phyloP scores from a whole-genome alignment of 1,140 invertebrate species.

The Drosophila takahashii region DNA sequence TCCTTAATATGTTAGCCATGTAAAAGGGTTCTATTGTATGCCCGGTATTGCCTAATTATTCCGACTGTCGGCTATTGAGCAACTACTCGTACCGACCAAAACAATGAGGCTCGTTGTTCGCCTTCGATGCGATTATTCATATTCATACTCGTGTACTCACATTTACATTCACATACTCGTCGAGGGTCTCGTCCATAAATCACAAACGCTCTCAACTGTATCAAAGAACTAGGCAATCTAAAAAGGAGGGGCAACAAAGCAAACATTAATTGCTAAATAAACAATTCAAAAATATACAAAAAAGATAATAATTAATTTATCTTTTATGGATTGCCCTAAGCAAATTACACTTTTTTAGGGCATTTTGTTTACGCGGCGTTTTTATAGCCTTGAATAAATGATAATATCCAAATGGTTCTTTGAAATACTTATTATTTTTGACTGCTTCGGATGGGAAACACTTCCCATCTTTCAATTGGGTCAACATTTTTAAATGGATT shows the following conservation, averaged over 20 bases:
- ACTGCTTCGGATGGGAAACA: slow-evolving; percentile 17
- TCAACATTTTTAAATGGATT: slow-evolving; percentile 1
- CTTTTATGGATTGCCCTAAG: slow-evolving; percentile 40
- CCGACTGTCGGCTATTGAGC: slow-evolving; percentile 34
- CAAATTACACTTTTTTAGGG: slow-evolving; percentile 43
- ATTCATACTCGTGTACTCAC: slow-evolving; percentile 37
- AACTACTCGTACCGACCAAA: slow-evolving; percentile 13
- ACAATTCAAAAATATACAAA: slow-evolving; percentile 43
- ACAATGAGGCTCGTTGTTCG: slow-evolving; percentile 68
- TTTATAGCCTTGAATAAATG: slow-evolving; percentile 17
- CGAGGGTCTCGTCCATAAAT: slow-evolving; percentile 69
- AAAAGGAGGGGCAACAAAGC: slow-evolving; percentile 23
- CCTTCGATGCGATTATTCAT: slow-evolving; percentile 41
- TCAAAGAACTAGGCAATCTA: slow-evolving; percentile 61
- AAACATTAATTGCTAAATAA: slow-evolving; percentile 60
- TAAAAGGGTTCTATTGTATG: slow-evolving; percentile 47
- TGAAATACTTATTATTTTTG: slow-evolving; percentile 18
- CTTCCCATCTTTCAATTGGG: slow-evolving; percentile 15
- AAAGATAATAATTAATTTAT: slow-evolving; percentile 45
- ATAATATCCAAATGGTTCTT: slow-evolving; percentile 30
- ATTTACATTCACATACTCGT: slow-evolving; percentile 23
- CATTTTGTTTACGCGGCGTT: slow-evolving; percentile 44
- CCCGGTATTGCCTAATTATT: slow-evolving; percentile 31
- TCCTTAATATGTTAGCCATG: slow-evolving; percentile 19
- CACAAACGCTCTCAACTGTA: slow-evolving; percentile 70